These are phyloP conservation scores for Seriola dumerili DNA, from an alignment of 2,113 vertebrate species.

Conservation along the genomic window DNA sequence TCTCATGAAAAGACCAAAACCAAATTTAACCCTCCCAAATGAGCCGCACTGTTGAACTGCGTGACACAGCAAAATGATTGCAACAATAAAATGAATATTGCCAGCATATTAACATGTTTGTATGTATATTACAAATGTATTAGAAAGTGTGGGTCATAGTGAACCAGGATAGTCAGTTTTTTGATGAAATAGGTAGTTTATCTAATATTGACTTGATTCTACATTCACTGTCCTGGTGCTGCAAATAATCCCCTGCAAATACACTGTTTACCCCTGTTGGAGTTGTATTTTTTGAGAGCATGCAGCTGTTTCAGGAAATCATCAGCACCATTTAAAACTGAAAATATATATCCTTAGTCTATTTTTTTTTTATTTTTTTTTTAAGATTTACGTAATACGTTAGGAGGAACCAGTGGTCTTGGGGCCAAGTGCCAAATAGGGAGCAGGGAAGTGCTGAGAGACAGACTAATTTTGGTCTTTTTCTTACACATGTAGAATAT, in stretches of 20 bases:
- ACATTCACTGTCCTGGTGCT: too few species aligned
- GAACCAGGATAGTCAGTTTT: too few species aligned
- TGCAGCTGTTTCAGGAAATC: conserved; percentile 1
- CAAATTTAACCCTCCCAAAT: too few species aligned
- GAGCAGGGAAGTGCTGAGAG: background rate
- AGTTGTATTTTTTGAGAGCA: background rate
- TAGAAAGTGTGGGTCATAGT: too few species aligned
- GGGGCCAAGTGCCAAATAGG: background rate
- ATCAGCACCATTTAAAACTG: background rate
- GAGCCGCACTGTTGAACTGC: too few species aligned
- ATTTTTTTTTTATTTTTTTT: background rate
- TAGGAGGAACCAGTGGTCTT: background rate
- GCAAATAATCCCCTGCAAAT: background rate
- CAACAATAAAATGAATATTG: too few species aligned
- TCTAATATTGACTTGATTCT: background rate
- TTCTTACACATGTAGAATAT: background rate
- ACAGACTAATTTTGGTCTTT: background rate
- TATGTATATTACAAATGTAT: too few species aligned
- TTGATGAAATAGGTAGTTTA: too few species aligned
- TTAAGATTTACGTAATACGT: background rate
- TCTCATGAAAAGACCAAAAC: too few species aligned
- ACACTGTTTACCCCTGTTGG: background rate
- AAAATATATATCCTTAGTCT: background rate
- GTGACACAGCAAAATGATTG: too few species aligned
- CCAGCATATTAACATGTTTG: too few species aligned